Conservation (phyloP, 30 jellyfish, hydroid and myxozoan genomes). For the Hydra vulgaris region DNA sequence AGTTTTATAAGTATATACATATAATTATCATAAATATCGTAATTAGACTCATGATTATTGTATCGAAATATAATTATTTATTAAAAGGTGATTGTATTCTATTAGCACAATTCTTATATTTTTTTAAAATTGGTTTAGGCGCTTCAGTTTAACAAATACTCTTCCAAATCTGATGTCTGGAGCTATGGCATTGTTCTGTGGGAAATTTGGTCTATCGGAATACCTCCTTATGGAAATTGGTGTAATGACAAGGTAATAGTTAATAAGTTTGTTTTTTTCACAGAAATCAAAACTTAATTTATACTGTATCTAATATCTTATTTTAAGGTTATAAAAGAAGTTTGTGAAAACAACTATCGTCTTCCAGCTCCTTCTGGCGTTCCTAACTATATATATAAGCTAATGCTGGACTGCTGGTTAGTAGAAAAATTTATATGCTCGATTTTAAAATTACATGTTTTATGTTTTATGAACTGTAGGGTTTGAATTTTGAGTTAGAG, state of each 20-base stretch:
- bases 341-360: constrained; percentile 68
- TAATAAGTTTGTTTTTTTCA: neutral
- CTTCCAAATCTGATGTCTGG: constrained; percentile 91
- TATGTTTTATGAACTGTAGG: too few species aligned
- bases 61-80: too few species aligned
- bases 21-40: too few species aligned
- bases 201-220: constrained; percentile 87
- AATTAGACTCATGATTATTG: too few species aligned
- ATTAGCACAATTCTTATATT: neutral
- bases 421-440: constrained; percentile 21
- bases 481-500: too few species aligned
- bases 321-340: constrained; percentile 68
- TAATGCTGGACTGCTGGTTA: constrained; percentile 95
- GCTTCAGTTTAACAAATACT: constrained; percentile 50
- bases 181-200: constrained; percentile 78
- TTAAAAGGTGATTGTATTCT: too few species aligned
- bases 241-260: constrained; percentile 41
- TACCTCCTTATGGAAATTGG: constrained; percentile 71
- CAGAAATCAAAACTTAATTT: neutral
- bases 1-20: too few species aligned
- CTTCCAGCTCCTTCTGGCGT: constrained; percentile 80
- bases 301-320: neutral
- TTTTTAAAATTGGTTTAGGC: constrained; percentile 37
- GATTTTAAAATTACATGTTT: too few species aligned
- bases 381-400: constrained; percentile 63